A percentile compares a stretch with the other conserved stretches of the same genome.
These are phyloP conservation scores for Guaruba guarouba DNA, from an alignment of 2,113 vertebrate genomes.

Conservation along the genomic window DNA sequence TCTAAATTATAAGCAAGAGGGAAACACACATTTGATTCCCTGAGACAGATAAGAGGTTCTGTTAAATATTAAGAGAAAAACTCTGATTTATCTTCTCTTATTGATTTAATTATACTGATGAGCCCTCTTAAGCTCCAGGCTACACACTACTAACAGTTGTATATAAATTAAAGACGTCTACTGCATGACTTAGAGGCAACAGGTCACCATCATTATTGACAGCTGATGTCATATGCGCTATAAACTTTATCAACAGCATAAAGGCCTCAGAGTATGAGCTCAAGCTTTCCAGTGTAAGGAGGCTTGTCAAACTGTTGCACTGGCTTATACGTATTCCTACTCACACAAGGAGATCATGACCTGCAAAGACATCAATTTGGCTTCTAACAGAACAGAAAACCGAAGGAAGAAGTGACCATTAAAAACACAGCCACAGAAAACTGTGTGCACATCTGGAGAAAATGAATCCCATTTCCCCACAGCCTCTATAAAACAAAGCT, in stretches of 20 bases:
- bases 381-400: background rate
- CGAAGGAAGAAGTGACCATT: background rate
- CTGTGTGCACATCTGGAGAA: background rate
- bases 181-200: background rate
- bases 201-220: background rate
- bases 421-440: background rate
- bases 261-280: background rate
- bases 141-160: background rate
- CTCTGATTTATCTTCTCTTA: background rate
- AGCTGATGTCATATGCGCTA: background rate
- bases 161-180: slow-evolving; percentile 26
- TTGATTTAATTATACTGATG: background rate
- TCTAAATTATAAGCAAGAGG: background rate
- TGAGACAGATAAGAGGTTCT: background rate
- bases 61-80: background rate
- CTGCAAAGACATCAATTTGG: background rate
- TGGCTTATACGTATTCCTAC: background rate
- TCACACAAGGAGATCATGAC: background rate
- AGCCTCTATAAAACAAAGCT: background rate
- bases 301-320: background rate
- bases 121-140: background rate
- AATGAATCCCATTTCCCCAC: background rate
- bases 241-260: slow-evolving; percentile 19
- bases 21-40: background rate
- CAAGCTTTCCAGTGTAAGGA: background rate